phyloP scores from a whole-genome alignment of 2,888 invertebrate species.

The Drosophila melanosoma region DNA sequence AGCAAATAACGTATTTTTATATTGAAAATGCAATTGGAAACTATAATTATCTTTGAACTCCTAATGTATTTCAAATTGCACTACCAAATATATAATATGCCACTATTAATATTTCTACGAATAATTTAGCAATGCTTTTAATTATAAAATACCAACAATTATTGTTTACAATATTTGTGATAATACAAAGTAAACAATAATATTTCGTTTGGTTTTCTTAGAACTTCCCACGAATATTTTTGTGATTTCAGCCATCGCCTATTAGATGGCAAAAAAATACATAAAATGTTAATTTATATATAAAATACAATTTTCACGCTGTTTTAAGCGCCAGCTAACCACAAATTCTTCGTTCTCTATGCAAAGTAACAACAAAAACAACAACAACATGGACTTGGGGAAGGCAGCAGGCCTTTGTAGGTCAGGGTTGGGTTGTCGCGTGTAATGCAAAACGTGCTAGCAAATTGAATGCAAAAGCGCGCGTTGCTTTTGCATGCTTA shows the following conservation, averaged over 20 bases:
- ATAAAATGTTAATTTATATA: conserved; percentile 72
- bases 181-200: conserved; percentile 8
- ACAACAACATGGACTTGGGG: conserved; percentile 30
- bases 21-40: not conserved
- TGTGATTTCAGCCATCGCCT: conserved; percentile 4
- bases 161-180: not conserved
- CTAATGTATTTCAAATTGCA: not conserved
- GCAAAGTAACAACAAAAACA: conserved; percentile 41
- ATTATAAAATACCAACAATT: not conserved
- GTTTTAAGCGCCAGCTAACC: conserved; percentile 52
- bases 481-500: conserved; percentile 45
- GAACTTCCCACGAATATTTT: conserved; percentile 3
- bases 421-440: conserved; percentile 81
- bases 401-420: conserved; percentile 66
- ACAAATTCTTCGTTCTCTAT: conserved; percentile 64
- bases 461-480: conserved; percentile 72
- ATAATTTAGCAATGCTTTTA: not conserved
- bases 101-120: not conserved
- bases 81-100: not conserved
- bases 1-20: not conserved
- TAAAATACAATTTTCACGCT: conserved; percentile 68
- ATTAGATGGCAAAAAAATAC: conserved; percentile 27
- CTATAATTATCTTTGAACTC: not conserved
- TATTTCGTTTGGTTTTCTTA: not conserved
- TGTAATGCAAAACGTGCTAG: conserved; percentile 80